Conservation (phyloP, 2,797 vertebrate genomes). For the Pterois miles region DNA sequence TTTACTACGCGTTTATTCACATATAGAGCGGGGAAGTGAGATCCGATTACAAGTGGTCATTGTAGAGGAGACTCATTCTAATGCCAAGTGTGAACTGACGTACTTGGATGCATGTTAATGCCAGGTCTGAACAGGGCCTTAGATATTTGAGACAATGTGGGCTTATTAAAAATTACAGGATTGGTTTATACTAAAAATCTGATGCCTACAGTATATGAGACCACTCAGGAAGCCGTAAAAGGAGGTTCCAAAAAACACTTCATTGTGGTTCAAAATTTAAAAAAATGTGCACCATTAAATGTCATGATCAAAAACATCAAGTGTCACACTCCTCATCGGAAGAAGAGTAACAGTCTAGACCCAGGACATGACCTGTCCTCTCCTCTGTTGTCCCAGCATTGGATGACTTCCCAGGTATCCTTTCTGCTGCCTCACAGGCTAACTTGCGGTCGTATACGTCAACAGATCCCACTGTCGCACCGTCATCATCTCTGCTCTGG, state of each 20-base stretch:
- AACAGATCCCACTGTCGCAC: not conserved
- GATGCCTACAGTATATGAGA: not conserved
- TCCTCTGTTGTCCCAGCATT: not conserved
- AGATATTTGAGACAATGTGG: not conserved
- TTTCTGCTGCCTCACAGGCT: not conserved
- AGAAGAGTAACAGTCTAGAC: slow-evolving; percentile 81
- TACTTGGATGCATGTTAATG: no score
- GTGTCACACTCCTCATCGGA: slow-evolving; percentile 77
- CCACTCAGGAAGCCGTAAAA: not conserved
- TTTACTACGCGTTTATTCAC: no score
- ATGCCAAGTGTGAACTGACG: no score
- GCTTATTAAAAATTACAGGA: not conserved
- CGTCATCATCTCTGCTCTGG: not conserved
- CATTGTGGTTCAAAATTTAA: not conserved
- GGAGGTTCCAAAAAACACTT: not conserved
- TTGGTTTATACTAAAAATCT: no score
- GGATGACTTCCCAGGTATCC: slow-evolving; percentile 9
- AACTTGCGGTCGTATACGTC: not conserved
- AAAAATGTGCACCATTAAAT: not conserved
- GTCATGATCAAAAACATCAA: slow-evolving; percentile 8
- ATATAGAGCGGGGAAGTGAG: no score
- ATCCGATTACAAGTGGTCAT: no score
- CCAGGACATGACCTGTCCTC: slow-evolving; percentile 62
- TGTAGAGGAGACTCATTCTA: no score
- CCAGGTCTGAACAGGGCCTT: no score